Base-by-base conservation (phyloP, 2,888 invertebrate species). In the Sesamia inferens region DNA sequence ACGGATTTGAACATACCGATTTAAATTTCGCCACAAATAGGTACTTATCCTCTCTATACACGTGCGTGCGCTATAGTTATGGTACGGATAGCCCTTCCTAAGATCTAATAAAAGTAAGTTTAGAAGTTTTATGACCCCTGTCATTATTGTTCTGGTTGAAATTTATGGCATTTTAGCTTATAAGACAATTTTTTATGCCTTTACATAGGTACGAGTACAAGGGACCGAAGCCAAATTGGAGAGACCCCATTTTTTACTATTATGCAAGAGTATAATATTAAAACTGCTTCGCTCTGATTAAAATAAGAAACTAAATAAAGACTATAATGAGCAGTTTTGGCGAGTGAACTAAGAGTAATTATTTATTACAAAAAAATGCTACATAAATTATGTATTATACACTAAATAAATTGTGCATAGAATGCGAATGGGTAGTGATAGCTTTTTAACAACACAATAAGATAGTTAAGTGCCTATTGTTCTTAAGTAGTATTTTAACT, bases 281-380 rank as follows among this genome's bases (percentile, higher is more conserved):
- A 44, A 71, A 68, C 42, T 57, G 48, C 39, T 67, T 57, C 83
- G 79, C 83, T 80, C 79, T 73, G 31, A 73, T 80, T 82, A 68
- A 14, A 68, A 13, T 62, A 22, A 42, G 13, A 65, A 57, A 31
- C 1, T 19, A 76, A 74, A 59, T 51, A 47, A 51, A 54, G 8
- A 57, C 59, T 42, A 31, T 42, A 66, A 68, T 57, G 42, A 61
- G 13, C 31, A 11, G 22, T n/a, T 47, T 58, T 78, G 47, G 55
- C 14, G 16, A 48, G 31, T 24, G 44, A 71, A 78, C 22, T 39
- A 39, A 48, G 7, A 44, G 16, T 14, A 57, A 71, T 78, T 64
- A 79, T n/a, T 31, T 13, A 55, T 16, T 61, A n/a, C n/a, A n/a
- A n/a, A n/a, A 55, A 48, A 61, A 51, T 54, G 2, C 61, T 71